A percentile compares a stretch with the other conserved stretches of the same genome.
Conservation (phyloP, 2,888 invertebrate genomes). For the Trichacis sp. region DNA sequence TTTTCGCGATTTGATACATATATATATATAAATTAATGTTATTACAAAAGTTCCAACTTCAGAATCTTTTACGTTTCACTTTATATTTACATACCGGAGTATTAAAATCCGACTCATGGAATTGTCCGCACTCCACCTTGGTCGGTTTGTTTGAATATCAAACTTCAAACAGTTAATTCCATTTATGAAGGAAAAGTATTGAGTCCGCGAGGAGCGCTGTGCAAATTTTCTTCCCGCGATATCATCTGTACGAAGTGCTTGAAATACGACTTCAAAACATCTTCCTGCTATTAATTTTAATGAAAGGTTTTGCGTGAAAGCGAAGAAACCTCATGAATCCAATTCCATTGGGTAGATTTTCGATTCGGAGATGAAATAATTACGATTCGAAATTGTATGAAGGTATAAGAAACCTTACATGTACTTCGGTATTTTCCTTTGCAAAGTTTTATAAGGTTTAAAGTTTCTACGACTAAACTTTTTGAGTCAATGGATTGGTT, state of each 20-base stretch:
- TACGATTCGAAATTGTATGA: neutral
- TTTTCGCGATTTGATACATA: too few species aligned
- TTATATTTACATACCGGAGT: slow-evolving; percentile 21
- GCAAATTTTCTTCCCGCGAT: slow-evolving; percentile 26
- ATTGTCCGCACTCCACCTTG: slow-evolving; percentile 34
- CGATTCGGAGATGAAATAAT: neutral
- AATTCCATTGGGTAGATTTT: neutral
- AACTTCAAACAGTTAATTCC: slow-evolving; percentile 56
- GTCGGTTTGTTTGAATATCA: slow-evolving; percentile 52
- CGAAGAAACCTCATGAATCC: neutral
- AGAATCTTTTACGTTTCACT: slow-evolving; percentile 9
- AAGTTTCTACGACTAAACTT: too few species aligned
- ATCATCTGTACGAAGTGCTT: slow-evolving; percentile 18
- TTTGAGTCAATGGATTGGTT: too few species aligned
- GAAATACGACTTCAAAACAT: slow-evolving; percentile 24
- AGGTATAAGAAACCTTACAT: too few species aligned
- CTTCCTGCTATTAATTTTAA: slow-evolving; percentile 6
- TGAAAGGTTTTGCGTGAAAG: neutral
- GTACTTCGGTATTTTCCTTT: too few species aligned
- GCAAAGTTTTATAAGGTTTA: too few species aligned
- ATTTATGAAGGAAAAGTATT: slow-evolving; percentile 43
- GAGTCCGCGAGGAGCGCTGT: slow-evolving; percentile 21
- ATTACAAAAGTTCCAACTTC: too few species aligned
- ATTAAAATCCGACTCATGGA: slow-evolving; percentile 40
- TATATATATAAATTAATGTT: too few species aligned